Evolutionary conservation across 1,140 invertebrate genomes (phyloP).

Genomic region (Delia radicum): DNA sequence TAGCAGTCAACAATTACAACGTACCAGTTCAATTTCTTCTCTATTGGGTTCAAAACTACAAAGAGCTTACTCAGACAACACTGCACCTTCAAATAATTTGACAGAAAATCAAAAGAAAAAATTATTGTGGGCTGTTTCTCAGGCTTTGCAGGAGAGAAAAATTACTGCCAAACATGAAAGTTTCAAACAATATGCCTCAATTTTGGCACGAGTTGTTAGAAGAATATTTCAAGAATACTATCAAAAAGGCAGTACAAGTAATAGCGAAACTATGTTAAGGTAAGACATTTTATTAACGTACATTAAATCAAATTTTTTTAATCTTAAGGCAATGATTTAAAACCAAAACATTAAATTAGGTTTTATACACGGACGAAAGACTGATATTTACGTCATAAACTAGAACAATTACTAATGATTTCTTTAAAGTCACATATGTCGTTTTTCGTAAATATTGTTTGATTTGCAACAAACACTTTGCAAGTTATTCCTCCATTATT

Average conservation of each 20-base stretch:
- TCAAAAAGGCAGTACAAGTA: constrained; percentile 45
- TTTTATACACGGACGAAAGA: too few relatives aligned
- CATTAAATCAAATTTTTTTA: not conserved
- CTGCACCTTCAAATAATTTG: constrained; percentile 38
- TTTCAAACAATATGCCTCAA: constrained; percentile 63
- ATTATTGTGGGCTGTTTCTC: constrained; percentile 66
- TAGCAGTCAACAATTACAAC: constrained; percentile 18
- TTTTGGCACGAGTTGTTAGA: constrained; percentile 59
- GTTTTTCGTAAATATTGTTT: too few relatives aligned
- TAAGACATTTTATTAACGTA: constrained; percentile 25
- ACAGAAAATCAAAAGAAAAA: constrained; percentile 60
- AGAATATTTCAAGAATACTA: constrained; percentile 53
- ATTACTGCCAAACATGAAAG: constrained; percentile 61
- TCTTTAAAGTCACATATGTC: too few relatives aligned
- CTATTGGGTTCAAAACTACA: constrained; percentile 36
- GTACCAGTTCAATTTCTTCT: not conserved
- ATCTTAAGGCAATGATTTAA: too few relatives aligned
- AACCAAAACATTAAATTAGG: too few relatives aligned
- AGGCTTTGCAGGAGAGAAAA: constrained; percentile 62
- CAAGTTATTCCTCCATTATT: too few relatives aligned
- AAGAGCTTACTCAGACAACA: constrained; percentile 45
- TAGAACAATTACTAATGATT: too few relatives aligned
- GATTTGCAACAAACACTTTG: too few relatives aligned
- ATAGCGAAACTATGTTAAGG: constrained; percentile 54
- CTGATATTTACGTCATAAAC: too few relatives aligned